A percentile compares a stretch with the other conserved stretches of the same genome.
Evolutionary conservation across 2,888 invertebrate species (phyloP).

Genomic region (Gymnocheta viridis): DNA sequence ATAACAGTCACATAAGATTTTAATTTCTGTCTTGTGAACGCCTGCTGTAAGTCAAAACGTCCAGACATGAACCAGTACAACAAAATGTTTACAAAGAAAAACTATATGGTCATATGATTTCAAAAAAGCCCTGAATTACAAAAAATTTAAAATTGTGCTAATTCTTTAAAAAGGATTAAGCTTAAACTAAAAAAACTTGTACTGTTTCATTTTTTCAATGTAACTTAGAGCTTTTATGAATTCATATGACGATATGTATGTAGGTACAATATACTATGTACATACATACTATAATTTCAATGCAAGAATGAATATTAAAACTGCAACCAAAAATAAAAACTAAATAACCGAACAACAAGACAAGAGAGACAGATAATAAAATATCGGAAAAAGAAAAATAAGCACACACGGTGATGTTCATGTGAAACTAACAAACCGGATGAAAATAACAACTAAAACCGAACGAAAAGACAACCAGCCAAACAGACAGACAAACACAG

Average conservation of each 20-base stretch:
- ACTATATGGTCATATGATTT: conserved; percentile 11
- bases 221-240: too few species aligned
- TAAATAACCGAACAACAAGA: conserved; percentile 10
- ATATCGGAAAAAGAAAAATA: conserved; percentile 8
- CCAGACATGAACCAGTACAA: conserved; percentile 61
- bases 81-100: conserved; percentile 27
- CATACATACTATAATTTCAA: conserved; percentile 16
- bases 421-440: conserved; percentile 51
- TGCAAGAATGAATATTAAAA: conserved; percentile 27
- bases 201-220: too few species aligned
- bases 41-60: conserved; percentile 59
- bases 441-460: conserved; percentile 41
- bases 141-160: too few species aligned
- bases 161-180: too few species aligned
- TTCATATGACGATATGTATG: too few species aligned
- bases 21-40: conserved; percentile 61
- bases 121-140: too few species aligned
- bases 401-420: conserved; percentile 42
- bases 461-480: conserved; percentile 14
- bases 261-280: too few species aligned
- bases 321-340: conserved; percentile 44
- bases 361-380: conserved; percentile 16
- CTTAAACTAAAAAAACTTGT: too few species aligned
- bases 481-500: conserved; percentile 7
- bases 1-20: conserved; percentile 57